Evolutionary conservation across 2,113 vertebrate species (phyloP).

Genomic region (Alaudala cheleensis): DNA sequence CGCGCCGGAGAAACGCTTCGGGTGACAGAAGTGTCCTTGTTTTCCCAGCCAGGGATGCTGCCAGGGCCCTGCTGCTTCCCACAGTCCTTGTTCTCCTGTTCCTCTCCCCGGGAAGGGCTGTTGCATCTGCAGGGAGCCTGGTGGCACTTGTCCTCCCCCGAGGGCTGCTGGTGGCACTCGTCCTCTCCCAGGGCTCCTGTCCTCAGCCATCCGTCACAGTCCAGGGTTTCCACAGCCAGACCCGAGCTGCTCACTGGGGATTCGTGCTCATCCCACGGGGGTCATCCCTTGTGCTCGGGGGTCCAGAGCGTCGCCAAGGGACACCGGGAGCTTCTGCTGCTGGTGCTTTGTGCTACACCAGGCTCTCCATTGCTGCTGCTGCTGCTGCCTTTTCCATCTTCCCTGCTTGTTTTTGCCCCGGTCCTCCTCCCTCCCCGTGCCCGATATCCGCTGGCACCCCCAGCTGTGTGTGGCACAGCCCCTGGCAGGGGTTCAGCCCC

Average conservation of each 20-base stretch:
- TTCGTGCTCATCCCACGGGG: not conserved
- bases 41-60: not conserved
- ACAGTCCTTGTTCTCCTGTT: not conserved
- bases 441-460: not conserved
- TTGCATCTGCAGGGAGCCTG: not conserved
- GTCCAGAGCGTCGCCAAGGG: not conserved
- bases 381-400: not conserved
- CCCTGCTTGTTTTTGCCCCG: not conserved
- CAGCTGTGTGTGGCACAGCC: not conserved
- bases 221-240: not conserved
- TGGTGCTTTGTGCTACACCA: not conserved
- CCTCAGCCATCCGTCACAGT: not conserved
- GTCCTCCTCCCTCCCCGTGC: constrained; percentile 15
- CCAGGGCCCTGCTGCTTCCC: constrained; percentile 1
- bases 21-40: constrained; percentile 53
- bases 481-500: not conserved
- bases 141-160: not conserved
- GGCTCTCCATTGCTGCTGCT: not conserved
- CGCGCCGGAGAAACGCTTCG: not conserved
- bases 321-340: not conserved
- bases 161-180: not conserved
- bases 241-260: not conserved
- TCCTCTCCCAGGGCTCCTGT: not conserved
- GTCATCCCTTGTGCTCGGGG: not conserved
- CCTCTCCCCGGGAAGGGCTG: not conserved